Conservation (phyloP, 2,797 vertebrate species). For the Sebastes steindachneri region DNA sequence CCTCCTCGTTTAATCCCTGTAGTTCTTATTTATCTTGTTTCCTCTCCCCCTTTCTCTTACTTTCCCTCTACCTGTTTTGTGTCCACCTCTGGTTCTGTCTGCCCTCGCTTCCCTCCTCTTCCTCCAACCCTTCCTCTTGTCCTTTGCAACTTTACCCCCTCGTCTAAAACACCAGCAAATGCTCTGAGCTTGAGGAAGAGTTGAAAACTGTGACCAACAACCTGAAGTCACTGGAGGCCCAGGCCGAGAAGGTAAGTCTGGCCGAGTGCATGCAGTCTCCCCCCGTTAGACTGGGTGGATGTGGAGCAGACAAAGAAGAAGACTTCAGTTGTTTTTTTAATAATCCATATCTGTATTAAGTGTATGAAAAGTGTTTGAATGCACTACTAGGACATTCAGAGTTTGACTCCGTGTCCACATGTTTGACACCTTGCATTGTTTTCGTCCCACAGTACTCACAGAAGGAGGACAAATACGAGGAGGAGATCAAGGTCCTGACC, state of each 20-base stretch:
- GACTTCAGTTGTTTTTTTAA: conserved; percentile 10
- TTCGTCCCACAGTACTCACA: conserved; percentile 93
- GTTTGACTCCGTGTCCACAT: neutral
- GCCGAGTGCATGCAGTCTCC: conserved; percentile 54
- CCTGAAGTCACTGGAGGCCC: conserved; percentile 99
- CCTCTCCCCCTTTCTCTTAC: conserved; percentile 47
- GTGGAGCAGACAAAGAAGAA: neutral
- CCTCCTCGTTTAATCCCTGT: conserved; percentile 56
- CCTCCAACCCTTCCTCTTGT: conserved; percentile 41
- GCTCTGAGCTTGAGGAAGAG: conserved; percentile 99
- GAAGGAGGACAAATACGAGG: conserved; percentile 99
- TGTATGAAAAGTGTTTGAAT: neutral
- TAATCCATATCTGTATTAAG: neutral
- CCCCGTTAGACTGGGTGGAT: neutral
- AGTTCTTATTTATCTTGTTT: conserved; percentile 74
- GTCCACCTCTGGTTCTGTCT: conserved; percentile 42
- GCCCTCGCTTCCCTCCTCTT: conserved; percentile 24
- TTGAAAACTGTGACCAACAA: conserved; percentile 99
- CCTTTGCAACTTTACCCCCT: conserved; percentile 77
- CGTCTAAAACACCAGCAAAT: conserved; percentile 96
- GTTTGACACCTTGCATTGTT: conserved; percentile 32
- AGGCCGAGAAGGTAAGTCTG: conserved; percentile 98
- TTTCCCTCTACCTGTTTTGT: conserved; percentile 35
- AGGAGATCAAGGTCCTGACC: conserved; percentile 98
- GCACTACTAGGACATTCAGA: neutral